These are phyloP conservation scores for Pygmarrhopalites habei DNA, from an alignment of 1,140 invertebrate genomes.

Conservation along the genomic window DNA sequence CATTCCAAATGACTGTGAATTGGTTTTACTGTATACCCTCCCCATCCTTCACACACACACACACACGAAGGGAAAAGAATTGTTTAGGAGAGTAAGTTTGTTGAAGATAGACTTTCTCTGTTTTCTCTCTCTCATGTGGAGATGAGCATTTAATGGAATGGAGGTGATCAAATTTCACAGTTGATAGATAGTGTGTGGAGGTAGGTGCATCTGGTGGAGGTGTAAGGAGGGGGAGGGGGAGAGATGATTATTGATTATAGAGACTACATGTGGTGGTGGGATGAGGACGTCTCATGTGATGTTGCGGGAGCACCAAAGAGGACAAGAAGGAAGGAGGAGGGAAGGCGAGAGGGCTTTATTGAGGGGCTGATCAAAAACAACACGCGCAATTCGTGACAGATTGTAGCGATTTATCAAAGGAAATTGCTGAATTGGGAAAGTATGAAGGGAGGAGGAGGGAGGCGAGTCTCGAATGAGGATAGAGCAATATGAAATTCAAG, in stretches of 20 bases:
- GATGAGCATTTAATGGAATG: conserved; percentile 33
- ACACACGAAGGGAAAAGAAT: background rate
- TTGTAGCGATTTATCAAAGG: conserved; percentile 39
- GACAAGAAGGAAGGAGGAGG: background rate
- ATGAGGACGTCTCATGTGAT: conserved; percentile 14
- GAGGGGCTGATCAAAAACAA: conserved; percentile 38
- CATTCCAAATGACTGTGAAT: too few species aligned
- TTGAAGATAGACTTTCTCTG: background rate
- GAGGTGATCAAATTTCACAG: conserved; percentile 17
- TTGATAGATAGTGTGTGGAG: conserved; percentile 20
- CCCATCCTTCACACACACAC: too few species aligned
- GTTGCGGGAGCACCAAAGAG: conserved; percentile 1
- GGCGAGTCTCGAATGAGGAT: conserved; percentile 2
- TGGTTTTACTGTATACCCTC: too few species aligned
- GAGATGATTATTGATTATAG: conserved; percentile 40
- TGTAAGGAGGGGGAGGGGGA: conserved; percentile 27
- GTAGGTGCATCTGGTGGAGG: conserved; percentile 29
- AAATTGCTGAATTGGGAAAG: conserved; percentile 38
- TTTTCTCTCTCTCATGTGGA: too few species aligned
- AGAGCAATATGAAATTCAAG: conserved; percentile 39
- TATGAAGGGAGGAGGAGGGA: conserved; percentile 22
- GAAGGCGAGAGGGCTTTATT: conserved; percentile 33
- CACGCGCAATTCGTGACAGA: conserved; percentile 37
- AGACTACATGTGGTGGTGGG: conserved; percentile 19
- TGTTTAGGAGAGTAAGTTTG: background rate